phyloP scores from a whole-genome alignment of 2,113 vertebrate species.

The Colaptes auratus region DNA sequence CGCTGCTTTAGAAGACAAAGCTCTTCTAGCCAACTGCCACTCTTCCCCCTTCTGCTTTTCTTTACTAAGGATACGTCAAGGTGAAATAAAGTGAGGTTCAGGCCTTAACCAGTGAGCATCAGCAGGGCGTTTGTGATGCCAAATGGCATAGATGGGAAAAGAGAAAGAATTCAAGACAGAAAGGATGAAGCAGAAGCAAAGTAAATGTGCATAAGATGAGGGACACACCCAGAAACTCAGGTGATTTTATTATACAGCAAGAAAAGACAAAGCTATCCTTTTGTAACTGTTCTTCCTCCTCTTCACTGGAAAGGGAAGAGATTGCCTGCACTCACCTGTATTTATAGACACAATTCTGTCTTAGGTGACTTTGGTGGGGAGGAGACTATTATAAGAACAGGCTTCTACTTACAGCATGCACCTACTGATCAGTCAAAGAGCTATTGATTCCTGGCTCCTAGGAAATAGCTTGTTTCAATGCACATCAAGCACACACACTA shows the following conservation, averaged over 20 bases:
- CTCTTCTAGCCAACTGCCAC: slow-evolving; percentile 33
- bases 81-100: slow-evolving; percentile 29
- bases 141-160: neutral
- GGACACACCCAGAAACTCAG: neutral
- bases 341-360: neutral
- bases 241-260: neutral
- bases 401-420: neutral
- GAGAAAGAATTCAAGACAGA: neutral
- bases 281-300: neutral
- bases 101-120: neutral
- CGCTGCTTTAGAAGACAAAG: slow-evolving; percentile 49
- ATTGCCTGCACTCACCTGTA: neutral
- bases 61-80: slow-evolving; percentile 41
- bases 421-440: neutral
- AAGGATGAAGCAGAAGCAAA: neutral
- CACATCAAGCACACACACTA: neutral
- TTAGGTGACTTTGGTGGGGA: neutral
- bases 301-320: neutral
- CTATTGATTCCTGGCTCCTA: neutral
- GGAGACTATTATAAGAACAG: neutral
- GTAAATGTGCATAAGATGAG: neutral
- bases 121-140: neutral
- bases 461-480: neutral
- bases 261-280: neutral
- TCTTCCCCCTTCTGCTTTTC: slow-evolving; percentile 31